Base-by-base conservation (phyloP, 2,888 invertebrate species). In the Atherix ibis region DNA sequence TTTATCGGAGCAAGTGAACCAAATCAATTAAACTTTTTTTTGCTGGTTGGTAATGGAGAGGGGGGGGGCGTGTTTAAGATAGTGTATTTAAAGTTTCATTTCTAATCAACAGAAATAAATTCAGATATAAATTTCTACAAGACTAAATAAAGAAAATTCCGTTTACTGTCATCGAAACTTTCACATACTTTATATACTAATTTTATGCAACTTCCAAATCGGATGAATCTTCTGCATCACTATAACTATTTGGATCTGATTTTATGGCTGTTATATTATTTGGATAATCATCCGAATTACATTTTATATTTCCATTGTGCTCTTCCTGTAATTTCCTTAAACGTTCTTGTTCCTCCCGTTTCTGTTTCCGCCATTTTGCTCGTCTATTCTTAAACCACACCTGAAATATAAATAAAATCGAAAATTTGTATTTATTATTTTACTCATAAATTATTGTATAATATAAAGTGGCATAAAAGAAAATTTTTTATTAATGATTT, bases 361-460 rank as follows among this genome's bases (percentile, higher is more conserved):
- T 91, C 57, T 89, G 89, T 54, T 92, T 92, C 46, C 92, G 74
- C 91, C 91, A 92, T 66, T 92, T 94, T 46, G 92, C 92, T 25
- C 92, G 71, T 14, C 92, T 73, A 58, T 92, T 92, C 64, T 92
- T 92, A 64, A 92, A 92, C 92, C 92, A 92, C 9, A 92, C 92
- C 92, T 92, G 66, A 10, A 65, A 66, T 50, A 48, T 55, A 54
- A 37, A 34, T 28, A 18, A 42, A 45, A 42, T 44, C 39, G 38
- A 39, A 44, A 29, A 30, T 29, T 40, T 32, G 9, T n/a, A 31
- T 3, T 5, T 27, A 27, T n/a, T 5, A 27, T 27, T 27, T 8
- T 27, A 5, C 12, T 27, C 12, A n/a, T n/a, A n/a, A n/a, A n/a
- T n/a, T n/a, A n/a, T n/a, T n/a, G n/a, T n/a, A n/a, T n/a, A n/a